These are phyloP conservation scores for Sceloporus tristichus DNA, from an alignment of 2,113 vertebrate species.

Conservation along the genomic window DNA sequence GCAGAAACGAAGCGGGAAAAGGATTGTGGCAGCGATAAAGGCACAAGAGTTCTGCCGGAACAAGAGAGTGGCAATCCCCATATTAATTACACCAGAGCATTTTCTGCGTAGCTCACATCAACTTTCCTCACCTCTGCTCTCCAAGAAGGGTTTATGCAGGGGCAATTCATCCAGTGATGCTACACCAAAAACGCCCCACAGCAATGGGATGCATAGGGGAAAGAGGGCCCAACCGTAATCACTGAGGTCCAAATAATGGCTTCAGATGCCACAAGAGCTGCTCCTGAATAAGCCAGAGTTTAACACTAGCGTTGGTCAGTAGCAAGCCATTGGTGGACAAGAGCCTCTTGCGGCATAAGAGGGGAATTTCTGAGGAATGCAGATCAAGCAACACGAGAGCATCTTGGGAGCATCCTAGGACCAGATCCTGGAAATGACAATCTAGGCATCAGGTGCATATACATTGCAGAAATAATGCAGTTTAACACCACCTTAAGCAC, in stretches of 20 bases:
- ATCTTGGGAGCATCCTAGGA: background rate
- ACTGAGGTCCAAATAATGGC: background rate
- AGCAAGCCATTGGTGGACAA: background rate
- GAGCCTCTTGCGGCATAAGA: too few relatives aligned
- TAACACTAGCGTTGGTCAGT: background rate
- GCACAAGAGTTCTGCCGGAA: background rate
- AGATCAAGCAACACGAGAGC: too few relatives aligned
- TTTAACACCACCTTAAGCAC: too few relatives aligned
- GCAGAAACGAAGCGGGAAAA: too few relatives aligned
- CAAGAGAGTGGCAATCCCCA: background rate
- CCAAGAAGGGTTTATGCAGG: slow-evolving; percentile 79
- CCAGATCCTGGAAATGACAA: too few relatives aligned
- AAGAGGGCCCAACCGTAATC: background rate
- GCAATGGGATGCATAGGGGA: background rate
- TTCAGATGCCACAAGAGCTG: background rate
- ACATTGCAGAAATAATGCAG: too few relatives aligned
- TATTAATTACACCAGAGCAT: background rate
- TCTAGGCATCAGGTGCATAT: too few relatives aligned
- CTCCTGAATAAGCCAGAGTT: background rate
- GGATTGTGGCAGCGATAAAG: background rate
- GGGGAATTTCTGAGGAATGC: too few relatives aligned
- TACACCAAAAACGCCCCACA: slow-evolving; percentile 55
- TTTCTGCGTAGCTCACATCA: slow-evolving; percentile 64
- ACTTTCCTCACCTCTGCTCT: slow-evolving; percentile 82
- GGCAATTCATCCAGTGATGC: slow-evolving; percentile 85